Evolutionary conservation across 2,797 vertebrate genomes (phyloP).

Genomic region (Gobionotothen gibberifrons): DNA sequence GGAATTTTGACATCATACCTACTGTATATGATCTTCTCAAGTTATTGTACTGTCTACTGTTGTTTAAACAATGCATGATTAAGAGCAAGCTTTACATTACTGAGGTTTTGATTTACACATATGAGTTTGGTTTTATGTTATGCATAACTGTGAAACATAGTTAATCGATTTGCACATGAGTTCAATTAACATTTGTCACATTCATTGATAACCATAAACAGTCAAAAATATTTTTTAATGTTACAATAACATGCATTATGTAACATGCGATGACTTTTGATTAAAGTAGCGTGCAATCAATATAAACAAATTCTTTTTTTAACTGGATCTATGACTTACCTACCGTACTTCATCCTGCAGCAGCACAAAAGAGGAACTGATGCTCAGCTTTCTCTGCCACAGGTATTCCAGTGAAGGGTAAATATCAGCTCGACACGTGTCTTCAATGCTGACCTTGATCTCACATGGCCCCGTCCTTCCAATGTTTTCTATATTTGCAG

Average conservation of each 20-base stretch:
- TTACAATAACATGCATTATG: background rate
- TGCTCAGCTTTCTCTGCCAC: background rate
- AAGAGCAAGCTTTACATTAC: no score
- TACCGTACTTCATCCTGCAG: constrained; percentile 23
- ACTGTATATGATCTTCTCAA: background rate
- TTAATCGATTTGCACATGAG: no score
- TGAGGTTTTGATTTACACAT: background rate
- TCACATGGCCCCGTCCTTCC: constrained; percentile 13
- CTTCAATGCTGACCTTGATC: constrained; percentile 31
- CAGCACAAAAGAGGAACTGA: constrained; percentile 15
- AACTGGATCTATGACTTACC: constrained; percentile 6
- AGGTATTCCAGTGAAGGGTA: constrained; percentile 8
- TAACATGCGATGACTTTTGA: background rate
- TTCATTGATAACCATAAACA: background rate
- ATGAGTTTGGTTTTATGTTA: background rate
- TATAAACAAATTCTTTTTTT: background rate
- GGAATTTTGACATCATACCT: no score
- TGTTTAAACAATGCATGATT: background rate
- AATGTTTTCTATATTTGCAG: constrained; percentile 10
- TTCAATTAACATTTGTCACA: background rate
- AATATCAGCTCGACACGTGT: constrained; percentile 4
- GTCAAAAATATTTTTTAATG: no score
- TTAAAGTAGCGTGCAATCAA: background rate
- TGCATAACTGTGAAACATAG: background rate
- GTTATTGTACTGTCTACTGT: background rate